Conservation (phyloP, 2,113 vertebrate species). For the Lophura nycthemera region DNA sequence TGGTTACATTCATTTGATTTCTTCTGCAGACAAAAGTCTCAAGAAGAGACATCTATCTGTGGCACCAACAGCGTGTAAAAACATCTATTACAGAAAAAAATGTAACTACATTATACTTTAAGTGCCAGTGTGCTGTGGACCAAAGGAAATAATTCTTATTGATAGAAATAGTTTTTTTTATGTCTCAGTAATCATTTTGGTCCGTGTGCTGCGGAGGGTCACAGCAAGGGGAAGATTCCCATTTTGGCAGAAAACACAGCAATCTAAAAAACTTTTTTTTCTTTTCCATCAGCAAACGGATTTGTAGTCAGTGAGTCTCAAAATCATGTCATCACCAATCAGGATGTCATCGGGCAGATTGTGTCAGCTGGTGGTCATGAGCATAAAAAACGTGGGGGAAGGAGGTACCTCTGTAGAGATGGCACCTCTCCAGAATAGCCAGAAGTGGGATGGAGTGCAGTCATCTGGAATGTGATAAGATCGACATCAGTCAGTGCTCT, state of each 20-base stretch:
- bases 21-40: constrained; percentile 51
- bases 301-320: constrained; percentile 1
- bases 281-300: neutral
- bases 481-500: neutral
- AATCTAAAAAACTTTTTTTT: neutral
- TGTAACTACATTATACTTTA: constrained; percentile 17
- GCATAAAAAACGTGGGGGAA: neutral
- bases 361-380: constrained; percentile 1
- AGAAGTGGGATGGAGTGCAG: neutral
- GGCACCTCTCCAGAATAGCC: neutral
- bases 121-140: constrained; percentile 16
- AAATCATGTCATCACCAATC: constrained; percentile 30
- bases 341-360: constrained; percentile 18
- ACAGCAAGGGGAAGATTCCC: constrained; percentile 13
- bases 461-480: neutral
- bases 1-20: constrained; percentile 61
- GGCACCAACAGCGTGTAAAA: constrained; percentile 18
- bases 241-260: constrained; percentile 9
- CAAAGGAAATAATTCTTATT: constrained; percentile 47
- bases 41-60: constrained; percentile 19
- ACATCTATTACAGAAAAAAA: constrained; percentile 37
- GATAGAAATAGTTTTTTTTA: constrained; percentile 31
- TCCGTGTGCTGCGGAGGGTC: neutral
- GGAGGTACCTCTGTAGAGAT: too few relatives aligned
- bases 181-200: constrained; percentile 27